Percentiles rank a stretch among this genome's conserved stretches.
Evolutionary conservation across 2,888 invertebrate genomes (phyloP).

Genomic region (Heteromurus nitidus): DNA sequence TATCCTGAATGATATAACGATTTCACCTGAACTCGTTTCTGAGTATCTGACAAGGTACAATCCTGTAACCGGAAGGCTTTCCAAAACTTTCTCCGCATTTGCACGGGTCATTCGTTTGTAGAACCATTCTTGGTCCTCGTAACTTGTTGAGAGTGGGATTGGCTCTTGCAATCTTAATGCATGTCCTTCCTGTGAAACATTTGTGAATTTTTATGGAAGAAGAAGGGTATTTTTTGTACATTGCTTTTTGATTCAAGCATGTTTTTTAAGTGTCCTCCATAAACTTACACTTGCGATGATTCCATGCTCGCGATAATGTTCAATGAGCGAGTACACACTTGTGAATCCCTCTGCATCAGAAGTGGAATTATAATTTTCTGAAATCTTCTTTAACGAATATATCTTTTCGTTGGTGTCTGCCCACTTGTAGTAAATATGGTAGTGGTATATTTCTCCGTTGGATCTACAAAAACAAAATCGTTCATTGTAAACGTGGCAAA

Average conservation of each 20-base stretch:
- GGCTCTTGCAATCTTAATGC: constrained; percentile 50
- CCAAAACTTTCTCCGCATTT: constrained; percentile 60
- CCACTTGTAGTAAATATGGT: not conserved
- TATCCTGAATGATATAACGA: constrained; percentile 62
- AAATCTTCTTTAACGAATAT: constrained; percentile 15
- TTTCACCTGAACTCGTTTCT: not conserved
- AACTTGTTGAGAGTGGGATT: constrained; percentile 34
- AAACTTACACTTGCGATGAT: constrained; percentile 7
- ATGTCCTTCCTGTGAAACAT: no score
- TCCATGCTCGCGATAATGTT: constrained; percentile 9
- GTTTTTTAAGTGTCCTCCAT: no score
- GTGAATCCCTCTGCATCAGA: constrained; percentile 14
- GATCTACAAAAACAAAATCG: not conserved
- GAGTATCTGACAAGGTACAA: constrained; percentile 67
- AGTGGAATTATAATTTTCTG: not conserved
- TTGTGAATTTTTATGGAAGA: no score
- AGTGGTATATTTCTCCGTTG: constrained; percentile 28
- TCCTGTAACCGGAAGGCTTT: constrained; percentile 62
- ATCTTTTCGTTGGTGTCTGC: not conserved
- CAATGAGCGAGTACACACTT: constrained; percentile 25
- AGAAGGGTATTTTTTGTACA: no score
- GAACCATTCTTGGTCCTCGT: constrained; percentile 63
- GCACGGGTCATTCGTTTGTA: constrained; percentile 53
- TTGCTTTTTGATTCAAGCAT: no score
- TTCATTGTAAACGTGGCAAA: not conserved